A percentile compares a stretch with the other conserved stretches of the same genome.
Evolutionary conservation across 2,888 invertebrate genomes (phyloP).

Genomic region (Eretmocerus hayati): DNA sequence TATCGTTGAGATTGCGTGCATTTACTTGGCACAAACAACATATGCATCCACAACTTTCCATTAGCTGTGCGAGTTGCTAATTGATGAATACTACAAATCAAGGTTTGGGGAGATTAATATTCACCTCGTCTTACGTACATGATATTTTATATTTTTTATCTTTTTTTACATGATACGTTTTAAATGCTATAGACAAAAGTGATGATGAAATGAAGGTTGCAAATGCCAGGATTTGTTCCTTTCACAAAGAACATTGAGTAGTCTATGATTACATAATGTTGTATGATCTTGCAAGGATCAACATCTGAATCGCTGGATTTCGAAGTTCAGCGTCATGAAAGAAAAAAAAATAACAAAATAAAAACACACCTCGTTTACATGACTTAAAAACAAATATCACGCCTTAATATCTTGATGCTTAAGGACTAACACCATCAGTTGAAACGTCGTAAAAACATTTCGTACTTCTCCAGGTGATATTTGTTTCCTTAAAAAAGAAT

Average conservation of each 20-base stretch:
- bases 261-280: conserved; percentile 17
- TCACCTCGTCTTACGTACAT: conserved; percentile 22
- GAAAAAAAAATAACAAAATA: conserved; percentile 5
- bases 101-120: not conserved
- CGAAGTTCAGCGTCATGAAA: conserved; percentile 7
- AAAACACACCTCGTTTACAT: conserved; percentile 12
- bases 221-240: conserved; percentile 34
- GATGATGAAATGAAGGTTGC: conserved; percentile 31
- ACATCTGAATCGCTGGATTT: conserved; percentile 20
- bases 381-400: conserved; percentile 13
- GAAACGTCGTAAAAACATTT: not conserved
- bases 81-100: conserved; percentile 1
- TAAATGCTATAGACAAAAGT: conserved; percentile 40
- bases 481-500: conserved; percentile 19
- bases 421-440: conserved; percentile 10
- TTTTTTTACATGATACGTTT: conserved; percentile 30
- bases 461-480: conserved; percentile 11
- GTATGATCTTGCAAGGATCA: conserved; percentile 20
- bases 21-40: too few species aligned
- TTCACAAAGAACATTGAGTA: conserved; percentile 18
- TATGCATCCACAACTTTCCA: too few species aligned
- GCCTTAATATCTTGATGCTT: conserved; percentile 17
- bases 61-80: too few species aligned
- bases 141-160: conserved; percentile 21
- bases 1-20: too few species aligned